Base-by-base conservation (phyloP, 2,797 vertebrate species). In the Notamacropus eugenii region DNA sequence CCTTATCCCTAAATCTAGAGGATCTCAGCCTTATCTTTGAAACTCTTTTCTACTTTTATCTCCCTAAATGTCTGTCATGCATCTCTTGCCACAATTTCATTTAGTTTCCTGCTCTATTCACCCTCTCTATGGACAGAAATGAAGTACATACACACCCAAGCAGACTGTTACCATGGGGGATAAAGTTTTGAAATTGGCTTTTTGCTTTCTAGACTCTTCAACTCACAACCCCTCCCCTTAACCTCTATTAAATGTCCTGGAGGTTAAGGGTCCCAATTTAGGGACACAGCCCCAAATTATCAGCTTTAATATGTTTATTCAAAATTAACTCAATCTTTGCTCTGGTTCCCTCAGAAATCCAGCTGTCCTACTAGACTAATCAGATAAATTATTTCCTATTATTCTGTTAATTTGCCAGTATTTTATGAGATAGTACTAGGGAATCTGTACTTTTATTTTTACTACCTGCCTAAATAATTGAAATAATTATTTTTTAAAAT, bases 1-100 rank as follows among this genome's bases (percentile, higher is more conserved):
- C 54, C 90, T 91, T 94, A 96, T 96, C 50, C 34, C 54, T 54
- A 96, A 97, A 94, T 95, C 59, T 97, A 91, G 91, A 98, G 95
- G 90, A 93, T 87, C 94, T 96, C 56, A 54, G 31, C 93, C 97
- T 97, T 94, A 95, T 91, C 91, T 92, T 93, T 29, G 87, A 92
- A 96, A 40, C 67, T 54, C 90, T 82, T 96, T 95, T 82, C 91
- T 95, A 62, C 90, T 95, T 98, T 96, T 95, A 90, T 92, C 92
- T 96, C 94, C 40, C 94, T 95, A 94, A 96, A 96, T 52, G 56
- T 93, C 97, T 92, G 95, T 96, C 90, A 19, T 92, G 40, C 52
- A 96, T 92, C 93, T 97, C 67, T 96, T 96, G 56, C 54, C 91
- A 59, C 87, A 50, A 93, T 62, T 82, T 90, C 4, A 0, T 62